Evolutionary conservation across 2,888 invertebrate species (phyloP).

Genomic region (Limnephilus rhombicus): DNA sequence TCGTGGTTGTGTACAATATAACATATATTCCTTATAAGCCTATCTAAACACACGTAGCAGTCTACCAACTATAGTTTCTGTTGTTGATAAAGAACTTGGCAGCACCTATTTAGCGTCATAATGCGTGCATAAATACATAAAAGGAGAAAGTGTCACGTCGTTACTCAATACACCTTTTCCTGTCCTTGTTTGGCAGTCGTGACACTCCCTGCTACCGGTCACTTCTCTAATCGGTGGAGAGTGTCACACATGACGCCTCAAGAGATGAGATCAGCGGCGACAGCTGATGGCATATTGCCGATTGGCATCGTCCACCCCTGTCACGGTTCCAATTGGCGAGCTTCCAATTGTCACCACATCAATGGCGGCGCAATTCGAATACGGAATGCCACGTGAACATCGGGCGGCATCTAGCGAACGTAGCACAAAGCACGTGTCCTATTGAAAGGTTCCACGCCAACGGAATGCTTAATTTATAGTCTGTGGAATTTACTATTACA

Average conservation of each 20-base stretch:
- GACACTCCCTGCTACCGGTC: background rate
- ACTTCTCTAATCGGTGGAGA: background rate
- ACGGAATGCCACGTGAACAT: background rate
- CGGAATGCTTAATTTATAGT: constrained; percentile 2
- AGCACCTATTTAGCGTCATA: background rate
- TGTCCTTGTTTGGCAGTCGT: background rate
- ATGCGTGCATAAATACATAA: background rate
- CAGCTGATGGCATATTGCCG: background rate
- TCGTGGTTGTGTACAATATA: too few species aligned
- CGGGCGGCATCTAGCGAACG: constrained; percentile 10
- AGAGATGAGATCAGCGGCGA: background rate
- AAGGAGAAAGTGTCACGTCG: background rate
- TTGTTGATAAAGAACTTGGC: background rate
- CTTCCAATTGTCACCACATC: background rate
- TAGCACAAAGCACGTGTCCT: constrained; percentile 4
- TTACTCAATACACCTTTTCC: constrained; percentile 1
- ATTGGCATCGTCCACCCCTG: background rate
- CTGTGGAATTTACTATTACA: background rate
- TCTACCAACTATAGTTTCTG: background rate
- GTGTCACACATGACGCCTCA: background rate
- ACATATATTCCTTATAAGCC: too few species aligned
- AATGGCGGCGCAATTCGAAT: constrained; percentile 9
- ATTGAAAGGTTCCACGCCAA: background rate
- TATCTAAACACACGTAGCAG: too few species aligned
- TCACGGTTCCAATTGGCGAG: background rate